Conservation (phyloP, 2,888 invertebrate species). For the Acronicta leporina region DNA sequence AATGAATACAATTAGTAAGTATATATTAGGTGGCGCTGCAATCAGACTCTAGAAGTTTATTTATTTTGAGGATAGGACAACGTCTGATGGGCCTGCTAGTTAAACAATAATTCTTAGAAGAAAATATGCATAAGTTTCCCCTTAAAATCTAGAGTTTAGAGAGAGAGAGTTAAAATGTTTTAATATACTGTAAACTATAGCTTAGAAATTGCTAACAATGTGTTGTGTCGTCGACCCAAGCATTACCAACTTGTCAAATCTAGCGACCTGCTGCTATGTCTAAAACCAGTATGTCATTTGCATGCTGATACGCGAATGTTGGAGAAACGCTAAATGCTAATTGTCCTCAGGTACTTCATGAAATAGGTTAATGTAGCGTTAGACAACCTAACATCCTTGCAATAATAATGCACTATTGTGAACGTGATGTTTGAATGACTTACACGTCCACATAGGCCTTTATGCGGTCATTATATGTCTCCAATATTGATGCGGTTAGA, state of each 20-base stretch:
- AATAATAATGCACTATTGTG: slow-evolving; percentile 46
- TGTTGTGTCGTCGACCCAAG: not conserved
- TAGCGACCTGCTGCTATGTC: slow-evolving; percentile 28
- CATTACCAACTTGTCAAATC: slow-evolving; percentile 29
- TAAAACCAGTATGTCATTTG: slow-evolving; percentile 31
- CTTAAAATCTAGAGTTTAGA: no score
- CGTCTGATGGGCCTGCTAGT: no score
- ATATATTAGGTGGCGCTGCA: no score
- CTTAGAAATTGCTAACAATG: not conserved
- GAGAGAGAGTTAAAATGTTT: not conserved
- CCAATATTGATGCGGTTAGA: slow-evolving; percentile 27
- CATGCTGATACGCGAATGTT: slow-evolving; percentile 34
- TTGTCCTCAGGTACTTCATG: slow-evolving; percentile 23
- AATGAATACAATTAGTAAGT: no score
- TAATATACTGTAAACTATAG: not conserved
- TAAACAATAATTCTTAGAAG: no score
- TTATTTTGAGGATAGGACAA: no score
- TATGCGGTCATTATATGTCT: slow-evolving; percentile 25
- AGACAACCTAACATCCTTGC: slow-evolving; percentile 30
- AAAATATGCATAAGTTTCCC: no score
- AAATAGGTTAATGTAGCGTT: slow-evolving; percentile 44
- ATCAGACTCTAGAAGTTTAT: no score
- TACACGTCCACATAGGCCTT: slow-evolving; percentile 33
- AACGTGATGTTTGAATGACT: slow-evolving; percentile 37
- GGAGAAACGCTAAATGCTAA: slow-evolving; percentile 38